These are phyloP conservation scores for Gymnoscelis rufifasciata DNA, from an alignment of 2,888 invertebrate species.

Conservation along the genomic window DNA sequence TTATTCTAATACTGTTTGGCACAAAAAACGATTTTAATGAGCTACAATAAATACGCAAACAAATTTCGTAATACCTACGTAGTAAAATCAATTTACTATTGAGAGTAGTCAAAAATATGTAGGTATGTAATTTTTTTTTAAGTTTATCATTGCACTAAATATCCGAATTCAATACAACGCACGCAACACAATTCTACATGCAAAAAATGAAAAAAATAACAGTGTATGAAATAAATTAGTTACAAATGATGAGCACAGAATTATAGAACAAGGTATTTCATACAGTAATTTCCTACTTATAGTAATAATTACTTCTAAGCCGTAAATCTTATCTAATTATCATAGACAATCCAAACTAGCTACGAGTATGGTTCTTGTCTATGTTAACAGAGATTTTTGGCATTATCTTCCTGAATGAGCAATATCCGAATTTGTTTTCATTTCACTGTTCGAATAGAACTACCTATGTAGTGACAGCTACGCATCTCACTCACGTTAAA, in stretches of 20 bases:
- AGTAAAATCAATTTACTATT: not conserved
- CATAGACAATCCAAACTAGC: not conserved
- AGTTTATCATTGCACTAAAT: no score
- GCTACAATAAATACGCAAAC: slow-evolving; percentile 35
- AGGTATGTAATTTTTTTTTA: no score
- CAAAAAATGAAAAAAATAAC: not conserved
- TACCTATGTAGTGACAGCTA: slow-evolving; percentile 7
- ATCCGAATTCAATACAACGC: no score
- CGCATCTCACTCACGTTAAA: slow-evolving; percentile 18
- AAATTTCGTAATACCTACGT: not conserved
- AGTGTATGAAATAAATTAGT: slow-evolving; percentile 10
- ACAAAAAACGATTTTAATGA: slow-evolving; percentile 60
- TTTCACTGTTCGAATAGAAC: slow-evolving; percentile 4
- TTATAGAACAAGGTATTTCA: slow-evolving; percentile 25
- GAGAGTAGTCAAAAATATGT: not conserved
- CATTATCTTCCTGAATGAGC: slow-evolving; percentile 16
- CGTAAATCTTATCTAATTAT: not conserved
- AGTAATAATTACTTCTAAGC: not conserved
- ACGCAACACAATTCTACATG: no score
- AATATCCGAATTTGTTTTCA: slow-evolving; percentile 20
- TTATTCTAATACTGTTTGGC: slow-evolving; percentile 50
- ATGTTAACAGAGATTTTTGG: slow-evolving; percentile 3
- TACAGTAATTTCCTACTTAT: slow-evolving; percentile 8
- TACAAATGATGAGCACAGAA: slow-evolving; percentile 15
- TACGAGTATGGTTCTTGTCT: not conserved